Evolutionary conservation across 2,888 invertebrate species (phyloP).

Genomic region (Nudaria mundana): DNA sequence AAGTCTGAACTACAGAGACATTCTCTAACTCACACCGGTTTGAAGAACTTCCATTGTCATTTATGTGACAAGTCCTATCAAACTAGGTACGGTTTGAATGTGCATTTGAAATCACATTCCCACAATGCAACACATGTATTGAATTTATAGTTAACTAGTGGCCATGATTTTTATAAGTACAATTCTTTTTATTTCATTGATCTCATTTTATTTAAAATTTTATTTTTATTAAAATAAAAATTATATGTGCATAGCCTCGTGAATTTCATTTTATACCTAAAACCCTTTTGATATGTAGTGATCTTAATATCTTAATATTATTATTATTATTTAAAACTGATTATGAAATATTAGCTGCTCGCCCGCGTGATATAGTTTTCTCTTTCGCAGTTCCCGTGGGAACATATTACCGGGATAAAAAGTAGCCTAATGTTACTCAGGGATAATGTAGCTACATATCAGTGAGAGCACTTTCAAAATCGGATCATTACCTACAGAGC

Average conservation of each 20-base stretch:
- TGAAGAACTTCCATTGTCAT: slow-evolving; percentile 74
- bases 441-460: no score
- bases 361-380: no score
- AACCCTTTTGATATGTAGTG: neutral
- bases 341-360: no score
- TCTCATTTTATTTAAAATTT: slow-evolving; percentile 29
- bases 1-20: slow-evolving; percentile 71
- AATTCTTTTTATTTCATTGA: no score
- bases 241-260: neutral
- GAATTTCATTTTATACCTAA: neutral
- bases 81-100: slow-evolving; percentile 72
- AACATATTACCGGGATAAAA: no score
- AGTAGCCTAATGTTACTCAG: no score
- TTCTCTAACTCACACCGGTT: slow-evolving; percentile 70
- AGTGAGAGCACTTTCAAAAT: no score
- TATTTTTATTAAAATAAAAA: slow-evolving; percentile 12
- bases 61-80: slow-evolving; percentile 75
- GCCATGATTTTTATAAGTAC: no score
- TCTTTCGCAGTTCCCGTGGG: no score
- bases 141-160: slow-evolving; percentile 39
- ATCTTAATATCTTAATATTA: no score
- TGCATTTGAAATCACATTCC: slow-evolving; percentile 70
- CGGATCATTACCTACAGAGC: no score
- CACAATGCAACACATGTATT: slow-evolving; percentile 45
- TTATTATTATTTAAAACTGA: no score